Percentiles rank a stretch among this genome's conserved stretches.
Conservation (phyloP, 1,140 invertebrate species). For the Drosophila tsacasi region DNA sequence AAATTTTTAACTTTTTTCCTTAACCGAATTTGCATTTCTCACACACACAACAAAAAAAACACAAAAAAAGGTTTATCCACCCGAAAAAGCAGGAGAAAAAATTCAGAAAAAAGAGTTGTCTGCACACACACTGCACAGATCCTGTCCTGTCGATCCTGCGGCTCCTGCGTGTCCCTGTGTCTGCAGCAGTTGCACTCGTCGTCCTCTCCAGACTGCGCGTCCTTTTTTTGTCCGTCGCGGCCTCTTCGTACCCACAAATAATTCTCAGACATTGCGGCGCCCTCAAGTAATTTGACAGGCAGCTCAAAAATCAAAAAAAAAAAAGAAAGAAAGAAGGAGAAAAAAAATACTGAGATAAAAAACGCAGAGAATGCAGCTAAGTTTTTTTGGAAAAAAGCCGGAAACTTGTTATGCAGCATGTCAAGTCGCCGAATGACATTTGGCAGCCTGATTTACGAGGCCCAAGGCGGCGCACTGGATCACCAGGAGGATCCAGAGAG, state of each 20-base stretch:
- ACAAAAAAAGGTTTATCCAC: slow-evolving; percentile 45
- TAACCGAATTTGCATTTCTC: slow-evolving; percentile 78
- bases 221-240: slow-evolving; percentile 35
- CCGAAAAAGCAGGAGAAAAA: slow-evolving; percentile 31
- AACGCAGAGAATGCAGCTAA: slow-evolving; percentile 46
- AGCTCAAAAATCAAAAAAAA: slow-evolving; percentile 31
- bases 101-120: slow-evolving; percentile 48
- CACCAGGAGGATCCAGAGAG: neutral
- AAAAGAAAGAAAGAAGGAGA: slow-evolving; percentile 10
- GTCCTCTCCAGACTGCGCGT: slow-evolving; percentile 33
- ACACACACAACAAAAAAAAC: slow-evolving; percentile 30
- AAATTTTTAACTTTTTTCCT: slow-evolving; percentile 61
- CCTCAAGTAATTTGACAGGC: slow-evolving; percentile 81
- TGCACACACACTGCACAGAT: slow-evolving; percentile 41
- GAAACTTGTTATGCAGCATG: slow-evolving; percentile 79
- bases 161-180: slow-evolving; percentile 6
- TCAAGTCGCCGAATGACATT: slow-evolving; percentile 71
- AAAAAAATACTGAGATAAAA: slow-evolving; percentile 3
- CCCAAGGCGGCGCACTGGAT: slow-evolving; percentile 48
- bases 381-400: slow-evolving; percentile 29
- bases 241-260: slow-evolving; percentile 67
- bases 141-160: slow-evolving; percentile 12
- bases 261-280: slow-evolving; percentile 80
- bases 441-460: slow-evolving; percentile 72
- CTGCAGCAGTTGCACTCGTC: slow-evolving; percentile 48